Conservation (phyloP, 1,140 invertebrate genomes). For the Drosophila funebris region DNA sequence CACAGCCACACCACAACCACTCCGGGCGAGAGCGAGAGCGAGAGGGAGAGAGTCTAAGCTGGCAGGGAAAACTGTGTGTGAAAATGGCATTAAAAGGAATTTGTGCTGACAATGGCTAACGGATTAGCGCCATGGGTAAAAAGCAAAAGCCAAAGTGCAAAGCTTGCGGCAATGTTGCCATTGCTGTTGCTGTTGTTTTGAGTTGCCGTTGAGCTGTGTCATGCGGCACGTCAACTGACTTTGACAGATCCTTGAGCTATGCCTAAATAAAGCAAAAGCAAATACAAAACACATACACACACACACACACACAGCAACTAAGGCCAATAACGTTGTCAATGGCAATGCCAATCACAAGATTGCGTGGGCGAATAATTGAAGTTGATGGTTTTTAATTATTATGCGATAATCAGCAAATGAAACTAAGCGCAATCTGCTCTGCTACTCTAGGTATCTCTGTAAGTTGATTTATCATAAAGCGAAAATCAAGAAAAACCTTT, state of each 20-base stretch:
- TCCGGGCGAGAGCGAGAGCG: too few species aligned
- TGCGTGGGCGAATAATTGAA: slow-evolving; percentile 1
- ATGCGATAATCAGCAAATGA: neutral
- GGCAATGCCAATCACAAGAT: slow-evolving; percentile 12
- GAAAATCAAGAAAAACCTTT: neutral
- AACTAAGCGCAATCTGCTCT: neutral
- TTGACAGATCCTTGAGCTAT: slow-evolving; percentile 62
- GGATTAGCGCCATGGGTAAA: slow-evolving; percentile 56
- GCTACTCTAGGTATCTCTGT: neutral
- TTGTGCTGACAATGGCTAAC: slow-evolving; percentile 67
- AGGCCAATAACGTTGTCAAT: slow-evolving; percentile 55
- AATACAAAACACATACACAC: slow-evolving; percentile 4
- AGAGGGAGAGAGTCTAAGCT: slow-evolving; percentile 17
- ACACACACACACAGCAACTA: slow-evolving; percentile 2
- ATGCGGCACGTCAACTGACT: slow-evolving; percentile 21
- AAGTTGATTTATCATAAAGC: neutral
- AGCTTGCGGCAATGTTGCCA: slow-evolving; percentile 27
- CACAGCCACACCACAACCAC: neutral
- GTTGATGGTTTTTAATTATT: slow-evolving; percentile 3
- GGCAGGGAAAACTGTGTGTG: slow-evolving; percentile 36
- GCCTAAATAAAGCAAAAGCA: slow-evolving; percentile 18
- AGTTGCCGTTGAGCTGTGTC: slow-evolving; percentile 39
- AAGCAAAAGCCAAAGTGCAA: slow-evolving; percentile 43
- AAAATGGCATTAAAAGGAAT: slow-evolving; percentile 69
- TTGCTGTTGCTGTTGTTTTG: neutral